phyloP scores from a whole-genome alignment of 2,113 vertebrate genomes.

The Salvelinus alpinus region DNA sequence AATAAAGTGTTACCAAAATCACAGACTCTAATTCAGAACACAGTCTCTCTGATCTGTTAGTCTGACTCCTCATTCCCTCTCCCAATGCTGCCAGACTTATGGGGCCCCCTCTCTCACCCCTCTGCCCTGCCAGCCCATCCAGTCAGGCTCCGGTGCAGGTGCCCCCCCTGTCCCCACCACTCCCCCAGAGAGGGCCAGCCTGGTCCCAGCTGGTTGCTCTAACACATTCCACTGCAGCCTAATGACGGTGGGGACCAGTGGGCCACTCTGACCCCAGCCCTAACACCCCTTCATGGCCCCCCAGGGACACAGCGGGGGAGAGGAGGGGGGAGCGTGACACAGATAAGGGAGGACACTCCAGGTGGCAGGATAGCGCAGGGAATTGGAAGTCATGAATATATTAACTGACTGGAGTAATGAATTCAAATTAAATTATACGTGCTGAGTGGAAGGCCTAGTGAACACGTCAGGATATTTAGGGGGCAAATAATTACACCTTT shows the following conservation, averaged over 20 bases:
- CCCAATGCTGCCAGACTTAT: constrained; percentile 4
- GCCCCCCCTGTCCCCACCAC: constrained; percentile 18
- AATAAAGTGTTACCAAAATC: not conserved
- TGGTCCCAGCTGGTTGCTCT: constrained; percentile 80
- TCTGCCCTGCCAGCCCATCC: not conserved
- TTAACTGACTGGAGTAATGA: constrained; percentile 82
- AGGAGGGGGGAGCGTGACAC: constrained; percentile 65
- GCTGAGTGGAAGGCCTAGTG: constrained; percentile 65
- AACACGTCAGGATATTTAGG: constrained; percentile 73
- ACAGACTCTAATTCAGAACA: not conserved
- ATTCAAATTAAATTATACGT: constrained; percentile 86
- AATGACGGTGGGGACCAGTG: constrained; percentile 72
- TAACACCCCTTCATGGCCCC: constrained; percentile 77
- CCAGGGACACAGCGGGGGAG: constrained; percentile 63
- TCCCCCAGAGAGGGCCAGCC: constrained; percentile 18
- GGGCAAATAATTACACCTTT: constrained; percentile 79
- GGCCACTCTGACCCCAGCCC: constrained; percentile 71
- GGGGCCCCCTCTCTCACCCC: not conserved
- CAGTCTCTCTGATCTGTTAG: not conserved
- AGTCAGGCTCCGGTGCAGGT: constrained; percentile 38
- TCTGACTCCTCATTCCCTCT: not conserved
- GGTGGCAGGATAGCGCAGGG: constrained; percentile 81
- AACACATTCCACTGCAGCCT: constrained; percentile 84
- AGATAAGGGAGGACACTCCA: constrained; percentile 84
- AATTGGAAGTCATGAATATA: constrained; percentile 86